phyloP scores from a whole-genome alignment of 2,113 vertebrate genomes.

The Felis catus region DNA sequence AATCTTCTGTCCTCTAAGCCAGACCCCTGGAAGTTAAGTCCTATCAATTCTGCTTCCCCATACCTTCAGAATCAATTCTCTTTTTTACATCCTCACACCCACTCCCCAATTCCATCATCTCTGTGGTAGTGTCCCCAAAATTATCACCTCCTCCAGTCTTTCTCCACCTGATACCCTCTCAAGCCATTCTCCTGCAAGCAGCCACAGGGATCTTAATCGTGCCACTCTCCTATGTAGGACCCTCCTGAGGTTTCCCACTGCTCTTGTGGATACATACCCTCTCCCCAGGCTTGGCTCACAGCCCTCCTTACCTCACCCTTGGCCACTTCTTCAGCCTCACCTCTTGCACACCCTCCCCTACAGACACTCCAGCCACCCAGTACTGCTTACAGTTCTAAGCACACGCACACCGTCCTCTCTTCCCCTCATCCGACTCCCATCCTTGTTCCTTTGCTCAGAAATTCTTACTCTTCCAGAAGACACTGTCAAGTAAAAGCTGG shows the following conservation, averaged over 20 bases:
- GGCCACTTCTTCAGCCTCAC: not conserved
- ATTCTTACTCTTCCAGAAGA: not conserved
- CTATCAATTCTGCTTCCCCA: not conserved
- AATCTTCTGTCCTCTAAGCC: not conserved
- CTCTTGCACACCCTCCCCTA: not conserved
- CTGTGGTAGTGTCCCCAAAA: not conserved
- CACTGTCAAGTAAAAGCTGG: not conserved
- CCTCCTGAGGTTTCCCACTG: not conserved
- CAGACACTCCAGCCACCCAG: not conserved
- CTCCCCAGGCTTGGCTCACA: not conserved
- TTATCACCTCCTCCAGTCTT: not conserved
- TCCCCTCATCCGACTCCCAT: not conserved
- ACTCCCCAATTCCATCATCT: not conserved
- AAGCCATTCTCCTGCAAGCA: not conserved
- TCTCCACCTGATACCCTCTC: not conserved
- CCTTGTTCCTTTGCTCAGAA: not conserved
- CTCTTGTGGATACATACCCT: not conserved
- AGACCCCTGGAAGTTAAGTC: not conserved
- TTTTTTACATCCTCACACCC: not conserved
- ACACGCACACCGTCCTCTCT: not conserved
- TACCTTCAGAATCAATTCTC: not conserved
- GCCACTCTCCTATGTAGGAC: not conserved
- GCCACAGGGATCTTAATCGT: not conserved
- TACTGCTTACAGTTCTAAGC: not conserved
- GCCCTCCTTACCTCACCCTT: not conserved